Percentiles rank a stretch among this genome's conserved stretches.
phyloP scores from a whole-genome alignment of 37 sponge, comb jelly and placozoan genomes.

The Lycopodina hypogea region DNA sequence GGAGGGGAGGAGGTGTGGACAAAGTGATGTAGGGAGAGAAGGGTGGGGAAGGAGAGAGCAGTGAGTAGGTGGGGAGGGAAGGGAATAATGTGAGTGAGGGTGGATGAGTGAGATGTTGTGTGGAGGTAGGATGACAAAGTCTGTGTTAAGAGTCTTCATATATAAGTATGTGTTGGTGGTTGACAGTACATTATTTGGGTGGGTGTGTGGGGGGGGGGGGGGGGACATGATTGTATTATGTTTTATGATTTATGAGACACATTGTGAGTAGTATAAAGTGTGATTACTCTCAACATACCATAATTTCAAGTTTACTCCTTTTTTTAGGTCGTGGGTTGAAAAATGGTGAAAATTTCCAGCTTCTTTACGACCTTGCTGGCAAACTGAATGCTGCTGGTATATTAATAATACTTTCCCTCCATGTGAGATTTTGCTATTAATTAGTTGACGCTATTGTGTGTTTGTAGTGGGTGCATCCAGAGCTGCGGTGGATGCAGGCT shows the following conservation, averaged over 20 bases:
- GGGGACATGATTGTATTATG: no score
- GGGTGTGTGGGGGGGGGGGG: no score
- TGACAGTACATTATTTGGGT: no score
- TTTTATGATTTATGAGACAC: no score
- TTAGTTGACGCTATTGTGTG: background rate
- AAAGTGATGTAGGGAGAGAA: no score
- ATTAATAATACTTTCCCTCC: background rate
- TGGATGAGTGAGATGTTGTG: background rate
- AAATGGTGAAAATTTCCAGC: slow-evolving; percentile 96
- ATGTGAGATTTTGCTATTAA: background rate
- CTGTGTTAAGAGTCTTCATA: no score
- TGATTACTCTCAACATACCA: no score
- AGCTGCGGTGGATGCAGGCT: slow-evolving; percentile 99
- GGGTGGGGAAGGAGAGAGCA: no score
- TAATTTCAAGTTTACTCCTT: background rate
- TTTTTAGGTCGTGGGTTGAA: slow-evolving; percentile 92
- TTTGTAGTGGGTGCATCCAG: slow-evolving; percentile 92
- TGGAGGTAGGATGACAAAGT: background rate
- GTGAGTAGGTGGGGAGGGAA: no score
- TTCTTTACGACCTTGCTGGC: slow-evolving; percentile 95
- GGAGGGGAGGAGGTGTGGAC: slow-evolving; percentile 14
- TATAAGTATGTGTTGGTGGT: no score
- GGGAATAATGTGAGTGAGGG: no score
- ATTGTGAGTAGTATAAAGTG: no score
- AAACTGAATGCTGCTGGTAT: slow-evolving; percentile 93